Base-by-base conservation (phyloP, 1,140 invertebrate species). In the Triops cancriformis region DNA sequence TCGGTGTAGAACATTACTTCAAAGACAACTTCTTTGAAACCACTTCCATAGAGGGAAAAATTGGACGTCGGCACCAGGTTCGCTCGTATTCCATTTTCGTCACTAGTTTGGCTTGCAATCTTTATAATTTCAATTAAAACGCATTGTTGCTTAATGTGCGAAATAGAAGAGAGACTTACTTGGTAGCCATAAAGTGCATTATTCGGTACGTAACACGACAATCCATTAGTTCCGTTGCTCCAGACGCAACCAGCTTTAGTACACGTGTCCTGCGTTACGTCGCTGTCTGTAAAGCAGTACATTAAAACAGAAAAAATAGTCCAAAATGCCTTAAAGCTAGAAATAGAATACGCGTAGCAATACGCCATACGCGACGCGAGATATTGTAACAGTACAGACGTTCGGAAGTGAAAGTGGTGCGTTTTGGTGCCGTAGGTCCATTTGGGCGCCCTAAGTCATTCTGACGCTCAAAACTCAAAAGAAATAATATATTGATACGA, bases 1-100 rank as follows among this genome's bases (percentile, higher is more conserved):
- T 74, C 73, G 9, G 7, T 41, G 23, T 78, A 73, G 37, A 74
- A 78, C 41, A 74, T 78, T 28, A 78, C 77, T 73, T 74, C 77
- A 26, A 78, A 74, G 12, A 73, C 31, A 7, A 78, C 27, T 12
- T 73, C 31, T 10, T 45, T 27, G 14, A 43, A 18, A 28, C 74
- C 72, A 27, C 14, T 27, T n/a, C 77, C 77, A 26, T 78, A 78
- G 31, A 78, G 77, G 12, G 77, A 74, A 23, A 73, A 18, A n/a
- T 26, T 43, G 10, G 18, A 27, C 5, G 27, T 74, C 26, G 28
- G 28, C 23, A n/a, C 10, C n/a, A 78, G 45, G 9, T 78, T 27
- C n/a, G 42, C 72, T 23, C 23, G 11, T 26, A 78, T 45, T 0
- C 77, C 77, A 14, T 26, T 43, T 6, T 41, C 41, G 10, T 31